Conservation (phyloP, 2,888 invertebrate genomes). For the Lepidocyrtoides sp. region DNA sequence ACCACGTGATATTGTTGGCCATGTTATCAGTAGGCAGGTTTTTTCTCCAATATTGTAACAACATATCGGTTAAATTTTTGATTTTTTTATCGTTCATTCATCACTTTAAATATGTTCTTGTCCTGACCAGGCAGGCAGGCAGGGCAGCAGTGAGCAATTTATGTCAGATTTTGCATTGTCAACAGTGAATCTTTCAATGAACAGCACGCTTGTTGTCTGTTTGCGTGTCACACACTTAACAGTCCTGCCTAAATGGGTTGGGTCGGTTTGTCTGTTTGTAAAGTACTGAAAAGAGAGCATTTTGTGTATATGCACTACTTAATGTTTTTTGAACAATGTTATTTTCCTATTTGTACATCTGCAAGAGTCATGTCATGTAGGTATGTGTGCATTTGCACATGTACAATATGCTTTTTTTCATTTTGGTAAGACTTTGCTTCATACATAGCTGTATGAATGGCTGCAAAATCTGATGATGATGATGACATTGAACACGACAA, state of each 20-base stretch:
- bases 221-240: neutral
- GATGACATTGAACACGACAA: conserved; percentile 40
- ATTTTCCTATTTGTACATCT: neutral
- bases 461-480: conserved; percentile 35
- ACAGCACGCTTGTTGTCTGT: neutral
- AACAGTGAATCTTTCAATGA: conserved; percentile 51
- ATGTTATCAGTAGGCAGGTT: conserved; percentile 46
- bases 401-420: no score
- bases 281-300: neutral
- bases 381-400: no score
- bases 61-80: conserved; percentile 5
- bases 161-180: conserved; percentile 55
- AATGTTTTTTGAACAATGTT: neutral
- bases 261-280: conserved; percentile 27
- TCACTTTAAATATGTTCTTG: neutral
- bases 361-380: neutral
- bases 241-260: conserved; percentile 50
- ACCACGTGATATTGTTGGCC: neutral
- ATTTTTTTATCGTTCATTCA: conserved; percentile 50
- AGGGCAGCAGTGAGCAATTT: neutral
- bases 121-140: neutral
- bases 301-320: neutral
- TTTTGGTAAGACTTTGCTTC: no score
- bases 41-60: conserved; percentile 43
- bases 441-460: no score